phyloP scores from a whole-genome alignment of 2,797 vertebrate genomes.

The Nasua narica region DNA sequence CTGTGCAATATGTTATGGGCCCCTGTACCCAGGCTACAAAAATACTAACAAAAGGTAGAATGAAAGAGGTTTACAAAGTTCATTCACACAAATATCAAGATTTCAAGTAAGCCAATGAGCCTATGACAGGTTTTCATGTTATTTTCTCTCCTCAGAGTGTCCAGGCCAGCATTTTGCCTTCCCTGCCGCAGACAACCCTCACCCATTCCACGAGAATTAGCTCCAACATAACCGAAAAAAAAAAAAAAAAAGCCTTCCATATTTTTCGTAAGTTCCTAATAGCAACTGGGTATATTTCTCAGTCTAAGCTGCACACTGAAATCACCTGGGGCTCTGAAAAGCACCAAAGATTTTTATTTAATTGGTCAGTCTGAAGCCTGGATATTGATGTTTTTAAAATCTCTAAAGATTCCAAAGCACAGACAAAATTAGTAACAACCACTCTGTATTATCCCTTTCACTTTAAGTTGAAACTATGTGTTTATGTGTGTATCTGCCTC shows the following conservation, averaged over 20 bases:
- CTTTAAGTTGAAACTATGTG: neutral
- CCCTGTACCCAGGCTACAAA: neutral
- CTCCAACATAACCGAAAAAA: neutral
- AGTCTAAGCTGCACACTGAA: neutral
- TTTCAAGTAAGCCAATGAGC: neutral
- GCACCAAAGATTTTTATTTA: neutral
- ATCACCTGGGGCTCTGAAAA: neutral
- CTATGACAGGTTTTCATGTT: neutral
- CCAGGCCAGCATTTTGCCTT: neutral
- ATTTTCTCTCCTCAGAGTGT: neutral
- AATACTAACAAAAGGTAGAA: neutral
- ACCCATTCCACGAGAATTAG: neutral
- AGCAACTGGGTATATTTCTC: neutral
- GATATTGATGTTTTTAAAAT: neutral
- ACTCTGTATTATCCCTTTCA: neutral
- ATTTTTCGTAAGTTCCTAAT: neutral
- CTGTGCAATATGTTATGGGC: neutral
- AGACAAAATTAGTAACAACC: neutral
- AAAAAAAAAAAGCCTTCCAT: neutral
- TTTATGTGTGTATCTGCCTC: neutral
- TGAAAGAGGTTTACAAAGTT: neutral
- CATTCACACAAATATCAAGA: neutral
- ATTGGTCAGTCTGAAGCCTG: neutral
- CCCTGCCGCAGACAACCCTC: neutral
- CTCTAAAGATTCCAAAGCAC: neutral